Conservation (phyloP, 2,797 vertebrate species). For the Sebastes vulpes region DNA sequence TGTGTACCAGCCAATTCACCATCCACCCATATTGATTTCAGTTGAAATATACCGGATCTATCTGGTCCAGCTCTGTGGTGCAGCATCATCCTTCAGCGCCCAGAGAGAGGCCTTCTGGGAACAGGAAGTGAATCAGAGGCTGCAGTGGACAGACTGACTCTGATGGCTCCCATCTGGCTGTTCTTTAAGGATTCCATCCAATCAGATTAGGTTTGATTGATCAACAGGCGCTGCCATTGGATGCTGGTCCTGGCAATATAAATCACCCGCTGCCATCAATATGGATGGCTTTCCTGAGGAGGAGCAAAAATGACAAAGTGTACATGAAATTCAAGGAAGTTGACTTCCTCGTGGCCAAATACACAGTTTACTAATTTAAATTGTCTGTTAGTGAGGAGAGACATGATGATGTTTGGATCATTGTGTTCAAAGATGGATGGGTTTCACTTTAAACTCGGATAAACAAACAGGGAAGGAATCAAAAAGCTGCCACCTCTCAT, state of each 20-base stretch:
- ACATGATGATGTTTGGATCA: conserved; percentile 12
- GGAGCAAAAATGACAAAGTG: conserved; percentile 50
- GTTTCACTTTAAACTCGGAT: background rate
- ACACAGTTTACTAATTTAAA: conserved; percentile 37
- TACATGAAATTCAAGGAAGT: conserved; percentile 38
- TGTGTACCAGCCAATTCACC: conserved; percentile 3
- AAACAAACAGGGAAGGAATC: background rate
- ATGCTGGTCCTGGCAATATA: conserved; percentile 64
- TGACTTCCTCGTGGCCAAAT: conserved; percentile 31
- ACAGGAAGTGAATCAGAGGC: conserved; percentile 81
- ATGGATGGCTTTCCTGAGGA: conserved; percentile 51
- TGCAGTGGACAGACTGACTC: conserved; percentile 70
- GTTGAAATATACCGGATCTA: conserved; percentile 43
- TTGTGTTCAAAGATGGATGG: conserved; percentile 2
- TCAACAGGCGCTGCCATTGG: conserved; percentile 80
- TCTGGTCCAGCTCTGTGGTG: conserved; percentile 56
- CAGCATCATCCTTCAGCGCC: conserved; percentile 67
- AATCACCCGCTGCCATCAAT: conserved; percentile 62
- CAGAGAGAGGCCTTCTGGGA: conserved; percentile 76
- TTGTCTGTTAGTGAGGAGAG: conserved; percentile 7
- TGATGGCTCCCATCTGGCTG: conserved; percentile 83
- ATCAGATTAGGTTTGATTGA: conserved; percentile 83
- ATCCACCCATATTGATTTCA: conserved; percentile 43
- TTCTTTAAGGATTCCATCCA: conserved; percentile 81
- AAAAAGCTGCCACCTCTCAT: background rate